Base-by-base conservation (phyloP, 2,113 vertebrate genomes). In the Hoplias malabaricus region DNA sequence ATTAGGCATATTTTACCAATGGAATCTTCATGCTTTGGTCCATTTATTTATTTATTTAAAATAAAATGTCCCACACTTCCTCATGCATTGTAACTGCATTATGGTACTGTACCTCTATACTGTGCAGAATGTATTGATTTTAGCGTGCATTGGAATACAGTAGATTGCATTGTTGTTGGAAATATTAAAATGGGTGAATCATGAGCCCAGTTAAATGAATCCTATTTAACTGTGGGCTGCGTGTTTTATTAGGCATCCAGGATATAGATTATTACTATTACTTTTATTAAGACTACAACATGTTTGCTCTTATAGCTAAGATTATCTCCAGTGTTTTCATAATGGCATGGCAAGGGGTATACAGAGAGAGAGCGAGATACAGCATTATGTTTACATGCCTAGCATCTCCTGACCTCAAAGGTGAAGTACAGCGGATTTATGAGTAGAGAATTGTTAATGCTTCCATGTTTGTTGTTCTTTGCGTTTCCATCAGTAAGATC, bases 391-490 rank as follows among this genome's bases (percentile, higher is more conserved):
- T 73, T 33, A 21, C 25, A 29, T 40, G 14, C 12, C 61, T 42
- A 13, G 31, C 29, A 31, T 54, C 3, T n/a, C 27, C 23, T 53
- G 21, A 46, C 36, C 69, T 66, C 21, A 23, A 13, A 33, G 61
- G 31, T 67, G 69, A 79, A 56, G 77, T 27, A 5, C 76, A 63
- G 19, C n/a, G 12, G 27, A 12, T 72, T 42, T 23, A 16, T 10
- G 57, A 16, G 6, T 11, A 14, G 61, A 67, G 69, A 67, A 62
- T 42, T 40, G 48, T 42, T 57, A 79, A 57, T 65, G 46, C 54
- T 19, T 42, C 36, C 23, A 34, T 13, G 34, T 59, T 42, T 74
- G n/a, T 72, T 67, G 63, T 59, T 79, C 59, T 61, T 68, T 73
- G n/a, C 14, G 48, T 73, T 61, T 68, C 6, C 62, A 57, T 61